Evolutionary conservation across 2,888 invertebrate genomes (phyloP).

Genomic region (Beris morrisii): DNA sequence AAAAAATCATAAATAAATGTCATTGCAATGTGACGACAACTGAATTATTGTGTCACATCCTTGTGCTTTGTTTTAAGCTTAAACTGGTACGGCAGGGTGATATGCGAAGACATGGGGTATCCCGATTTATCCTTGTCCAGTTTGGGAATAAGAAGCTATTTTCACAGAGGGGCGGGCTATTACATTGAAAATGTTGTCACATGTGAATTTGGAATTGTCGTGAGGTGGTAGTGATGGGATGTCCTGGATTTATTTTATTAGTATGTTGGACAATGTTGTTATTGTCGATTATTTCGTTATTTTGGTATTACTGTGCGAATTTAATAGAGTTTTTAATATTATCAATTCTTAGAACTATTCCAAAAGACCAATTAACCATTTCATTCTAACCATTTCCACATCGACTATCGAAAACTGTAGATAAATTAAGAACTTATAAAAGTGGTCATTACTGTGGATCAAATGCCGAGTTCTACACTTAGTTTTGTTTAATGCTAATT

Average conservation of each 20-base stretch:
- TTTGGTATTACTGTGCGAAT: too few species aligned
- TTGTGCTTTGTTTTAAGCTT: slow-evolving; percentile 19
- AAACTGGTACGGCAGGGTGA: slow-evolving; percentile 3
- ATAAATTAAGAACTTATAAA: too few species aligned
- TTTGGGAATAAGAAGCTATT: background rate
- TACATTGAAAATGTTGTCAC: slow-evolving; percentile 4
- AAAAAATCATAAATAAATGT: slow-evolving; percentile 38
- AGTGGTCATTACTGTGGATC: too few species aligned
- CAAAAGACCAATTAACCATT: too few species aligned
- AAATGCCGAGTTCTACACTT: too few species aligned
- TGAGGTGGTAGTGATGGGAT: background rate
- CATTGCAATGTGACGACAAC: slow-evolving; percentile 43
- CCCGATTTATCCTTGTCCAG: slow-evolving; percentile 4
- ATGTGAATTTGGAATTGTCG: background rate
- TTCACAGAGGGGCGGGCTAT: background rate
- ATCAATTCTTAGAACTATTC: too few species aligned
- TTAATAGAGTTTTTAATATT: too few species aligned
- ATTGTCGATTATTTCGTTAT: too few species aligned
- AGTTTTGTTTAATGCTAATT: too few species aligned
- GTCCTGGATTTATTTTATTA: background rate
- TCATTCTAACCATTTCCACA: too few species aligned
- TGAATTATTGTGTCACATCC: slow-evolving; percentile 20
- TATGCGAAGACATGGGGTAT: background rate
- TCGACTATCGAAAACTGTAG: too few species aligned
- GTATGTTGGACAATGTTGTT: background rate